Conservation (phyloP, 2,797 vertebrate genomes). For the Muscicapa striata region DNA sequence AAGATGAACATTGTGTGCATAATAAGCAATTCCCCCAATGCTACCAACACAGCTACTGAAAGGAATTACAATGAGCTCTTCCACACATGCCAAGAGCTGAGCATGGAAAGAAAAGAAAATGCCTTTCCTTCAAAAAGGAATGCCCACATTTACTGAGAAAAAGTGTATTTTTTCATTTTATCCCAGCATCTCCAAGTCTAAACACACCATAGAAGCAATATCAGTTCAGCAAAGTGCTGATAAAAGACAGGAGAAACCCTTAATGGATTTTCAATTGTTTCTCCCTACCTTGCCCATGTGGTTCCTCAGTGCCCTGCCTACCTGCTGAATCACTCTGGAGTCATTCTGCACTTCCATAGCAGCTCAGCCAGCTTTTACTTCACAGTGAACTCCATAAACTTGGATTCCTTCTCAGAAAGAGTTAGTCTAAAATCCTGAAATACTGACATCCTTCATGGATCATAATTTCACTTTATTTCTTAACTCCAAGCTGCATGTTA, state of each 20-base stretch:
- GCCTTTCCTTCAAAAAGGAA: not conserved
- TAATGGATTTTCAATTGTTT: not conserved
- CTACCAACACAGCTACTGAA: not conserved
- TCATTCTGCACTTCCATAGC: not conserved
- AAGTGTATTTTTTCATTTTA: not conserved
- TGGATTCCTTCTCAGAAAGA: not conserved
- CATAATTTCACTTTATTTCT: not conserved
- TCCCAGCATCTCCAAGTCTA: not conserved
- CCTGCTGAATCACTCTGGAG: not conserved
- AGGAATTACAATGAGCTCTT: constrained; percentile 2
- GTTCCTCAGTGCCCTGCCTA: not conserved
- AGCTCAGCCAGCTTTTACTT: not conserved
- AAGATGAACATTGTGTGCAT: not conserved
- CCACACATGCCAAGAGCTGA: not conserved
- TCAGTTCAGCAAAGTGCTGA: not conserved
- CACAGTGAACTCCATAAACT: not conserved
- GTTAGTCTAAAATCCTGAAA: not conserved
- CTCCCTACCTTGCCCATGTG: not conserved
- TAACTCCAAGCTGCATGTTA: not conserved
- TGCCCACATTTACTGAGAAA: not conserved
- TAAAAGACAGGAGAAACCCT: not conserved
- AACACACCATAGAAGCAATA: not conserved
- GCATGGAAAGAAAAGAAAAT: not conserved
- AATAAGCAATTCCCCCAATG: constrained; percentile 7
- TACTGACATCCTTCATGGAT: not conserved